These are phyloP conservation scores for Collichthys lucidus DNA, from an alignment of 2,113 vertebrate species.

Conservation along the genomic window DNA sequence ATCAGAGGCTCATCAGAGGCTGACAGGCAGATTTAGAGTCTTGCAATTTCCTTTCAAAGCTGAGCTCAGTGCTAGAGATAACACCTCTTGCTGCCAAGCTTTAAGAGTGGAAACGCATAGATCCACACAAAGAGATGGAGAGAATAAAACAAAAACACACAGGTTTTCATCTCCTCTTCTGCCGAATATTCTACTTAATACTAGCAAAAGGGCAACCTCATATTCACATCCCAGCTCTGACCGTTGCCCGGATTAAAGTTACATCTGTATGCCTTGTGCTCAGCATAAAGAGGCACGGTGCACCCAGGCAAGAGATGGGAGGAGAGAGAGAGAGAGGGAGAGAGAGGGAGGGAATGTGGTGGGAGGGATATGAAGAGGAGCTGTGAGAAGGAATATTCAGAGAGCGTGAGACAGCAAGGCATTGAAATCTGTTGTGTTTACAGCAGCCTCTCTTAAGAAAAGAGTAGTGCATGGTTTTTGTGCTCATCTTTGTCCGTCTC, in stretches of 20 bases:
- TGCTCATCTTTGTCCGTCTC: conserved; percentile 43
- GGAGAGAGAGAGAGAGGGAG: conserved; percentile 42
- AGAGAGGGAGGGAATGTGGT: conserved; percentile 54
- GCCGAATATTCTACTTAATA: conserved; percentile 49
- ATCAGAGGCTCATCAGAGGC: conserved; percentile 56
- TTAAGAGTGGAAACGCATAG: conserved; percentile 59
- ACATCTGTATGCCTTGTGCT: conserved; percentile 74
- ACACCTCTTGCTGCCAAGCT: conserved; percentile 58
- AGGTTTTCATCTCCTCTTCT: conserved; percentile 61
- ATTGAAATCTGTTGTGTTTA: conserved; percentile 63
- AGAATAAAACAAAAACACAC: conserved; percentile 42
- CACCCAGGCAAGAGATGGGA: conserved; percentile 59
- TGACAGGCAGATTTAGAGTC: conserved; percentile 53
- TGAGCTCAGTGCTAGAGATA: conserved; percentile 56
- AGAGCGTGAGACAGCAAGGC: conserved; percentile 60
- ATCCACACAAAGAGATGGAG: conserved; percentile 65
- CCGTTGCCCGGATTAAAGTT: conserved; percentile 78
- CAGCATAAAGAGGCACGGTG: conserved; percentile 65
- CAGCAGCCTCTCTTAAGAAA: conserved; percentile 51
- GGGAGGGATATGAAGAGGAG: conserved; percentile 75
- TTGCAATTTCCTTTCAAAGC: conserved; percentile 69
- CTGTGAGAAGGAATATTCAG: conserved; percentile 66
- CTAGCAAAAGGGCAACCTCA: conserved; percentile 60
- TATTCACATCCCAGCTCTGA: conserved; percentile 58
- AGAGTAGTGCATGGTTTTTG: conserved; percentile 19